Base-by-base conservation (phyloP, 2,113 vertebrate genomes). In the Mastomys coucha region DNA sequence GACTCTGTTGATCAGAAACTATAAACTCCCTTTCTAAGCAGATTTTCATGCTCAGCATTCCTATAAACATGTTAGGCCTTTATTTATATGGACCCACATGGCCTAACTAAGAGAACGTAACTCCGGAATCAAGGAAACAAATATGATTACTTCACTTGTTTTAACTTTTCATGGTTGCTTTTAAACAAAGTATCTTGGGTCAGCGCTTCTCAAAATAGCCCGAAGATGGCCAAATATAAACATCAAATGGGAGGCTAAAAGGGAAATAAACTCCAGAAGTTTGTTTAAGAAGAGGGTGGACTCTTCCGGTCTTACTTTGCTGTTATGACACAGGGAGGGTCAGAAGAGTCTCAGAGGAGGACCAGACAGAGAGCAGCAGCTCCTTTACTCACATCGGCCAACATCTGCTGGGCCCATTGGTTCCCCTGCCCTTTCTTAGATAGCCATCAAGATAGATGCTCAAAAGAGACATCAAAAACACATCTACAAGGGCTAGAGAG, bases 151-250 rank as follows among this genome's bases (percentile, higher is more conserved):
- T 63, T 88, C 42, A 51, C 20, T 91, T 75, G 60, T 73, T 95
- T 93, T 76, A 88, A 94, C 63, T 88, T 90, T 63, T 81, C 65
- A 42, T 63, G 70, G 6, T 91, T 93, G 77, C n/a, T 96, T 93
- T 95, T 86, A 87, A 90, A 84, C 75, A 69, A 75, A 80, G 39
- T 36, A 91, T 39, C 65, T 88, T 94, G 17, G 19, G 45, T 85
- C 51, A 94, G 77, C 14, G 26, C 67, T 92, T 95, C 87, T 87
- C 87, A 80, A 88, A 95, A 94, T 63, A 93, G 33, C n/a, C 80
- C 89, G 12, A 24, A 94, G 45, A 94, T 86, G 76, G 92, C 51
- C 89, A 96, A 93, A 96, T 53, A 90, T 17, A 88, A 33, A 72
- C 12, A 81, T 89, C 92, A 93, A 86, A 73, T 33, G 9, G 12